Conservation (phyloP, 2,797 vertebrate genomes). For the Huso huso region DNA sequence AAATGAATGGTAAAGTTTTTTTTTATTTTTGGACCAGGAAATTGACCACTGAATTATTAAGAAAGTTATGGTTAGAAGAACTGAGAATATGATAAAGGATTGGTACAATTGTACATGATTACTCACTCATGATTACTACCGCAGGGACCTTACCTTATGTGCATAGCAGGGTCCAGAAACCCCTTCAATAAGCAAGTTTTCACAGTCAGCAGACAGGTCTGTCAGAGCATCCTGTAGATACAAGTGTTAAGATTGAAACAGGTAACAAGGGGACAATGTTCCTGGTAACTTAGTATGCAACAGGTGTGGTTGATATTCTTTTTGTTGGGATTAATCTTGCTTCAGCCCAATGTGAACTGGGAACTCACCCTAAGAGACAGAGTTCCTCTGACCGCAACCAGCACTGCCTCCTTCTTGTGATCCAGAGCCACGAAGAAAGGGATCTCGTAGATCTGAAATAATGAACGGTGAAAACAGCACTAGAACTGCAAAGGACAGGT, state of each 20-base stretch:
- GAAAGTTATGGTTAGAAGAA: not conserved
- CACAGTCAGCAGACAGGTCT: constrained; percentile 88
- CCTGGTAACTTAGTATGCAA: too few relatives aligned
- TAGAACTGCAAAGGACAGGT: too few relatives aligned
- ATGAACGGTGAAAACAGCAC: constrained; percentile 9
- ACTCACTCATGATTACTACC: not conserved
- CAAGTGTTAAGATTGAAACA: not conserved
- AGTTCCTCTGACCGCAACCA: constrained; percentile 90
- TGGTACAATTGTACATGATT: too few relatives aligned
- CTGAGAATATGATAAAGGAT: not conserved
- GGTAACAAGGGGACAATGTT: not conserved
- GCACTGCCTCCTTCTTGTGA: constrained; percentile 81
- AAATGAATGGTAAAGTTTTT: not conserved
- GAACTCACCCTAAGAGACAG: constrained; percentile 81
- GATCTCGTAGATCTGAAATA: constrained; percentile 85
- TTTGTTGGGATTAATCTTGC: too few relatives aligned
- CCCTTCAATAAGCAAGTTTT: constrained; percentile 72
- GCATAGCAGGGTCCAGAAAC: constrained; percentile 79
- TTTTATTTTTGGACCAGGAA: not conserved
- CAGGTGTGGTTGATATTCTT: too few relatives aligned
- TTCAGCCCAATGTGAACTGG: not conserved
- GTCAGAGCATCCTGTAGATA: constrained; percentile 78
- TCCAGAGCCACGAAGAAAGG: constrained; percentile 92
- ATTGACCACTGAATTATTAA: too few relatives aligned
- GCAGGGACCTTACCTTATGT: constrained; percentile 73